Evolutionary conservation across 2,888 invertebrate species (phyloP).

Genomic region (Ormyrus rosae): DNA sequence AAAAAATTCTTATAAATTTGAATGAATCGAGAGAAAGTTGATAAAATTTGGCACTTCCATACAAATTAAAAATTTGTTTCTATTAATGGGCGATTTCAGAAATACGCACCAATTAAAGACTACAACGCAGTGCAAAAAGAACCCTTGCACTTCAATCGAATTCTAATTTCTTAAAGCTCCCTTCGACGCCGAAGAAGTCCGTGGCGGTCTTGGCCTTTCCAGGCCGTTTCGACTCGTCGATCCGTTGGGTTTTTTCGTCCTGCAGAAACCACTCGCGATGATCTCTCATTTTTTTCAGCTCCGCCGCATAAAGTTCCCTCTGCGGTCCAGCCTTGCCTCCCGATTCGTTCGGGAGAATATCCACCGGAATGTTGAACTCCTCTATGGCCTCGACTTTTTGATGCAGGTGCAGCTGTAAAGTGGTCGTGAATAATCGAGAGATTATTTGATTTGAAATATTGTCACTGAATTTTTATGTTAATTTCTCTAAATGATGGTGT

Average conservation of each 20-base stretch:
- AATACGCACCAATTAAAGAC: too few species aligned
- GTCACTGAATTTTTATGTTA: too few species aligned
- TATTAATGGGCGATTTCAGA: too few species aligned
- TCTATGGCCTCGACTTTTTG: conserved; percentile 75
- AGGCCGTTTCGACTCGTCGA: conserved; percentile 79
- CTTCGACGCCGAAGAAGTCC: conserved; percentile 82
- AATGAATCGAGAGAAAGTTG: too few species aligned
- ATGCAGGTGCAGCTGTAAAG: conserved; percentile 76
- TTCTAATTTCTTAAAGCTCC: conserved; percentile 85
- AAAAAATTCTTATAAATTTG: too few species aligned
- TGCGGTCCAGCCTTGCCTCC: conserved; percentile 78
- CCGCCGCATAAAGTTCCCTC: conserved; percentile 64
- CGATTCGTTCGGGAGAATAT: conserved; percentile 80
- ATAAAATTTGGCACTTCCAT: too few species aligned
- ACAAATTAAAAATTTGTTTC: too few species aligned
- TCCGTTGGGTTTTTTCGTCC: conserved; percentile 78
- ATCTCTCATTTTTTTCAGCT: conserved; percentile 67
- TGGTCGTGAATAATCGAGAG: too few species aligned
- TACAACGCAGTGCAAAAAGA: too few species aligned
- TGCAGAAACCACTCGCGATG: conserved; percentile 71
- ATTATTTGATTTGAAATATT: too few species aligned
- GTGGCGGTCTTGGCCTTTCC: conserved; percentile 79
- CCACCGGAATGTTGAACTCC: conserved; percentile 75
- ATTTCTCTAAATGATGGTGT: too few species aligned
- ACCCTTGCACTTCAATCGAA: conserved; percentile 59